A percentile compares a stretch with the other conserved stretches of the same genome.
Conservation (phyloP, 2,888 invertebrate genomes). For the Selenia dentaria region DNA sequence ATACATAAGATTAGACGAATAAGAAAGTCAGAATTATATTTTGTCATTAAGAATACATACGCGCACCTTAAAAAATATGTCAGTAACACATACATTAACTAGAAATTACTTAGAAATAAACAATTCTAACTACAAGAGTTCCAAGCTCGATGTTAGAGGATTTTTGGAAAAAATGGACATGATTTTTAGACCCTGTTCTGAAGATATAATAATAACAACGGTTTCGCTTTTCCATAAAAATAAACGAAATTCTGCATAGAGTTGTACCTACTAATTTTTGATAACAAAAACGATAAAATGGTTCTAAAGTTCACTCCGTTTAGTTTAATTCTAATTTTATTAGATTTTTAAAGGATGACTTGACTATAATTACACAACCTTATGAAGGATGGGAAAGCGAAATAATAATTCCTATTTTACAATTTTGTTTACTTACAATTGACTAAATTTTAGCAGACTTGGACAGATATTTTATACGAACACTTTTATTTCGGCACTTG, state of each 20-base stretch:
- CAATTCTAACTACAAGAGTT: neutral
- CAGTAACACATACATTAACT: conserved; percentile 13
- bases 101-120: conserved; percentile 17
- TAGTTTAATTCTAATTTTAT: conserved; percentile 1
- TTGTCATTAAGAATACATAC: neutral
- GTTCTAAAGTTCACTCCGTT: neutral
- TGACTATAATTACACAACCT: conserved; percentile 14
- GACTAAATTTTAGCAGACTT: conserved; percentile 22
- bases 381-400: conserved; percentile 13
- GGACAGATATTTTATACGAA: conserved; percentile 26
- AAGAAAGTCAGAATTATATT: neutral
- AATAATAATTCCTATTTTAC: conserved; percentile 11
- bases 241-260: neutral
- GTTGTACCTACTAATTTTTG: neutral
- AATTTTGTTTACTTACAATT: conserved; percentile 28
- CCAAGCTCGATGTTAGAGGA: conserved; percentile 5
- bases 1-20: neutral
- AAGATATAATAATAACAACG: conserved; percentile 3
- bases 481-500: conserved; percentile 29
- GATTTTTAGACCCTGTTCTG: conserved; percentile 17
- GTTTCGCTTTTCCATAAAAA: conserved; percentile 8
- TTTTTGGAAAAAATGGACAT: conserved; percentile 9
- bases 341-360: conserved; percentile 4
- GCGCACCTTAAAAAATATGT: neutral
- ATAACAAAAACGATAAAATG: neutral